phyloP scores from a whole-genome alignment of 2,113 vertebrate genomes.

The Arizona elegans region DNA sequence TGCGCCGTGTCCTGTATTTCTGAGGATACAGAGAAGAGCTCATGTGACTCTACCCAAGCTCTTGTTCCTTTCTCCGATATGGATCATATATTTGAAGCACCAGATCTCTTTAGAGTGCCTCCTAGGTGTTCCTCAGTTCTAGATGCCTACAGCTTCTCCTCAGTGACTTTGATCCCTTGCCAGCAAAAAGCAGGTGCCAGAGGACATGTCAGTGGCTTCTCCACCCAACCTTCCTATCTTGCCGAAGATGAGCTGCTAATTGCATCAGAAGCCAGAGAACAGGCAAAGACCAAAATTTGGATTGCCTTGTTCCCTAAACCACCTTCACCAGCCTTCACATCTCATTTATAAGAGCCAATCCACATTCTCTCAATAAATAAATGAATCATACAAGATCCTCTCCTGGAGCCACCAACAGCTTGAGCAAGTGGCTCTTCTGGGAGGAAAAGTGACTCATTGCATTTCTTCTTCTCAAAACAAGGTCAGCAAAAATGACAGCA shows the following conservation, averaged over 20 bases:
- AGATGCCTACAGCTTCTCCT: constrained; percentile 64
- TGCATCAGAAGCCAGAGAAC: constrained; percentile 55
- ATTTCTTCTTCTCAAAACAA: constrained; percentile 20
- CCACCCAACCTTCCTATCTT: constrained; percentile 58
- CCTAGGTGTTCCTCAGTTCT: constrained; percentile 55
- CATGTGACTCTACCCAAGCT: constrained; percentile 85
- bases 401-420: constrained; percentile 6
- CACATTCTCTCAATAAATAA: not conserved
- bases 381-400: constrained; percentile 5
- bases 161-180: constrained; percentile 76
- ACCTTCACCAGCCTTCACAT: constrained; percentile 52
- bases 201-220: constrained; percentile 63
- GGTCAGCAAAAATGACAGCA: not conserved
- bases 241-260: constrained; percentile 66
- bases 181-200: constrained; percentile 69
- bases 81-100: constrained; percentile 70
- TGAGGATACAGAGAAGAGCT: constrained; percentile 85
- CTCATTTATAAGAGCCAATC: constrained; percentile 58
- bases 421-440: constrained; percentile 36
- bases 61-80: constrained; percentile 79
- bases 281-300: constrained; percentile 37
- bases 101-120: constrained; percentile 53
- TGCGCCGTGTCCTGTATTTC: constrained; percentile 66
- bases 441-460: constrained; percentile 24
- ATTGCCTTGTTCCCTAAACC: constrained; percentile 60